These are phyloP conservation scores for Chascanopsetta lugubris DNA, from an alignment of 2,113 vertebrate species.

Conservation along the genomic window DNA sequence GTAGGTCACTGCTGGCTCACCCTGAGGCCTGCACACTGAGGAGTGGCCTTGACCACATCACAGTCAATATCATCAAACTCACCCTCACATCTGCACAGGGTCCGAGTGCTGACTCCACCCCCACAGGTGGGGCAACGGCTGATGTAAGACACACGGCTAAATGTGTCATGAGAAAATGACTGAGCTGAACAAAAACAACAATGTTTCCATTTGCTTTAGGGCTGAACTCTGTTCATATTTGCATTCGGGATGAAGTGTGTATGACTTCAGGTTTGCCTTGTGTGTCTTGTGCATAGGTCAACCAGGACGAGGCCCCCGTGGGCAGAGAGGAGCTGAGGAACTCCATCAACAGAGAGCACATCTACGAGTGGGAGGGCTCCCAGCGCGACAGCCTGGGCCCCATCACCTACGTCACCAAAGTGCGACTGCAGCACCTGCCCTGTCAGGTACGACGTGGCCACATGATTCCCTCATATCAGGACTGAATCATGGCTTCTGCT, in stretches of 20 bases:
- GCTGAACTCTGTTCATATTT: constrained; percentile 16
- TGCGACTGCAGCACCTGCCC: constrained; percentile 91
- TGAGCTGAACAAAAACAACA: constrained; percentile 10
- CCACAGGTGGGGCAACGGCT: constrained; percentile 47
- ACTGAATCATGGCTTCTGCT: constrained; percentile 7
- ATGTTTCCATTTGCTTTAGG: neutral
- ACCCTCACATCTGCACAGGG: constrained; percentile 45
- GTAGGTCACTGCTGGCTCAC: constrained; percentile 56
- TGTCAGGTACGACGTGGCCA: constrained; percentile 82
- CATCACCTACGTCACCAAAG: constrained; percentile 89
- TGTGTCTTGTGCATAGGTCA: constrained; percentile 50
- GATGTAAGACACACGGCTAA: constrained; percentile 29
- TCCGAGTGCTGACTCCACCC: constrained; percentile 47
- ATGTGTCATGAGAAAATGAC: constrained; percentile 34
- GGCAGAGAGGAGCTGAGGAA: constrained; percentile 84
- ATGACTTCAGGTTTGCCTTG: neutral
- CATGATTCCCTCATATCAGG: constrained; percentile 28
- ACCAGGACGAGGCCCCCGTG: constrained; percentile 29
- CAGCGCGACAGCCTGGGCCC: constrained; percentile 83
- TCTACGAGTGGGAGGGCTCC: constrained; percentile 85
- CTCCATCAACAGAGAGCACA: constrained; percentile 85
- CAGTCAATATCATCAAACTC: constrained; percentile 23
- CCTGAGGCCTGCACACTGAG: constrained; percentile 49
- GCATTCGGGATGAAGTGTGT: neutral
- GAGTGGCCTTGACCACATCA: constrained; percentile 60